These are phyloP conservation scores for Serripes groenlandicus DNA, from an alignment of 2,888 invertebrate species.

Conservation along the genomic window DNA sequence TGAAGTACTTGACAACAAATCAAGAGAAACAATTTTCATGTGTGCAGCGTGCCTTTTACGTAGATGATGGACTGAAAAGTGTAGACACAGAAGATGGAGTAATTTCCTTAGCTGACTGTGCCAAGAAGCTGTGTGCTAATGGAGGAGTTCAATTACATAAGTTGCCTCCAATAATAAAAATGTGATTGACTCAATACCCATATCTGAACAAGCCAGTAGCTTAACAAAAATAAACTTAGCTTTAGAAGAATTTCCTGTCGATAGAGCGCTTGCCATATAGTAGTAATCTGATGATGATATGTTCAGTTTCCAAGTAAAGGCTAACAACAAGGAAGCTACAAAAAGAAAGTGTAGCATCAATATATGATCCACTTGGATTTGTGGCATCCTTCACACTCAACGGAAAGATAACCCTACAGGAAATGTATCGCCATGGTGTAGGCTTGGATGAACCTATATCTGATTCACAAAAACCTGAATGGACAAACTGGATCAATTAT, in stretches of 20 bases:
- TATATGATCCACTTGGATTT: slow-evolving; percentile 71
- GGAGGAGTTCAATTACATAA: slow-evolving; percentile 64
- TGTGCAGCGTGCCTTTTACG: slow-evolving; percentile 41
- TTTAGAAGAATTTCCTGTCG: slow-evolving; percentile 38
- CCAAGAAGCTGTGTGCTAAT: background rate
- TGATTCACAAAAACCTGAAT: slow-evolving; percentile 41
- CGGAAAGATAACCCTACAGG: slow-evolving; percentile 66
- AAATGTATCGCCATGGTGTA: slow-evolving; percentile 47
- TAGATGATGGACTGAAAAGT: slow-evolving; percentile 51
- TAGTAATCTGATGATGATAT: slow-evolving; percentile 67
- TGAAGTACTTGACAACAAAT: slow-evolving; percentile 8
- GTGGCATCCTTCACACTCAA: slow-evolving; percentile 65
- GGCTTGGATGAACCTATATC: slow-evolving; percentile 70
- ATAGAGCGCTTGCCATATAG: slow-evolving; percentile 64
- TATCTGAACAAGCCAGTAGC: slow-evolving; percentile 50
- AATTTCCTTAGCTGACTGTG: background rate
- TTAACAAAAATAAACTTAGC: slow-evolving; percentile 25
- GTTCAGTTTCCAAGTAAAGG: slow-evolving; percentile 59
- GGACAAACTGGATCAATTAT: slow-evolving; percentile 57
- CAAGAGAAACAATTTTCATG: slow-evolving; percentile 20
- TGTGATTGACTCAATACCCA: slow-evolving; percentile 51
- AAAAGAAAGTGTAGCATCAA: slow-evolving; percentile 59
- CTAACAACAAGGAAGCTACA: slow-evolving; percentile 51
- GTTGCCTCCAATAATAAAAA: slow-evolving; percentile 61
- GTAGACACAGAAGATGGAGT: background rate